phyloP scores from a whole-genome alignment of 1,140 invertebrate genomes.

The Brachionus plicatilis region DNA sequence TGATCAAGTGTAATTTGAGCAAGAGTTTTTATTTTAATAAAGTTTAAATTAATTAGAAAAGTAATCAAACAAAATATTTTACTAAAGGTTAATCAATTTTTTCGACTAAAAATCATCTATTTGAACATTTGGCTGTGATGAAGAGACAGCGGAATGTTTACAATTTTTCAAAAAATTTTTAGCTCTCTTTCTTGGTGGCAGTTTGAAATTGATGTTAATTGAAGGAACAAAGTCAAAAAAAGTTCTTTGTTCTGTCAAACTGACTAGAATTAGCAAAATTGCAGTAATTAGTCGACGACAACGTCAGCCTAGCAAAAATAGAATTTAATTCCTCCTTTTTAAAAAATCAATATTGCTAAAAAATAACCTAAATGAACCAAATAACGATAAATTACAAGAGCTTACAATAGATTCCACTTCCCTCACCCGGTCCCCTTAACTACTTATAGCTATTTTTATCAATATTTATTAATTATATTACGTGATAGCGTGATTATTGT shows the following conservation, averaged over 20 bases:
- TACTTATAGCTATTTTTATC: background rate
- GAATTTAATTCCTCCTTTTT: background rate
- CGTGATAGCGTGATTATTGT: slow-evolving; percentile 38
- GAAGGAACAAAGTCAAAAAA: background rate
- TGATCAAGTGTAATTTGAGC: background rate
- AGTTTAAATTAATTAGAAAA: background rate
- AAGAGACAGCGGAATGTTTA: background rate
- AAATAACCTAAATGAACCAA: background rate
- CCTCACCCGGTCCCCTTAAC: background rate
- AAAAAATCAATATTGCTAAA: slow-evolving; percentile 3
- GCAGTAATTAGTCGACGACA: slow-evolving; percentile 17
- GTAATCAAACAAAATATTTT: background rate
- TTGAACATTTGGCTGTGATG: background rate
- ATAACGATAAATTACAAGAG: background rate
- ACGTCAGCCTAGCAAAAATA: background rate
- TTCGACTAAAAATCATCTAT: background rate
- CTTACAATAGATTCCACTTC: background rate
- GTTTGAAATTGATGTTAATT: background rate
- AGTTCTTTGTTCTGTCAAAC: slow-evolving; percentile 16
- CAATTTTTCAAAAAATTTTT: no score
- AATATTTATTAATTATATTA: slow-evolving; percentile 39
- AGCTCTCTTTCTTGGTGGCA: background rate
- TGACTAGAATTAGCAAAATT: slow-evolving; percentile 10
- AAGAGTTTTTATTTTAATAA: background rate
- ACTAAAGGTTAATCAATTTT: background rate